Evolutionary conservation across 2,113 vertebrate genomes (phyloP).

Genomic region (Corythornis cristatus): DNA sequence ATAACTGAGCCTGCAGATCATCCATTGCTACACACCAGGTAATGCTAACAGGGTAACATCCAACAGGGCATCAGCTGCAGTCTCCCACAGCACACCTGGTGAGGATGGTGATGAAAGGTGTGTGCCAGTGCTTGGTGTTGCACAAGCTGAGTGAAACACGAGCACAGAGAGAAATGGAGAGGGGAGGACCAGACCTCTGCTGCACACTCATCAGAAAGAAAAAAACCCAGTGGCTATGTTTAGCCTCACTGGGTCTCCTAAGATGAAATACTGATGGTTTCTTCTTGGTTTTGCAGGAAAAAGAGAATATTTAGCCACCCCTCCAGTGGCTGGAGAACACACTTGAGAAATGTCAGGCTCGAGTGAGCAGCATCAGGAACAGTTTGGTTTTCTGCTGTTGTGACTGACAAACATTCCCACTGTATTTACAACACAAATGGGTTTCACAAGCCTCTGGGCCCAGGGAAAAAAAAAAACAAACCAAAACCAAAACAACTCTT

Average conservation of each 20-base stretch:
- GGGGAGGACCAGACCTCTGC: not conserved
- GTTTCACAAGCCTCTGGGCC: not conserved
- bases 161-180: accelerated
- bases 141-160: not conserved
- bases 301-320: not conserved
- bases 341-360: not conserved
- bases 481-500: not conserved
- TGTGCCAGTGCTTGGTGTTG: accelerated
- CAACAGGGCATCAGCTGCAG: not conserved
- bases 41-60: not conserved
- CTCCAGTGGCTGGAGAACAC: not conserved
- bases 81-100: not conserved
- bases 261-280: not conserved
- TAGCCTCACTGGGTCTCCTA: not conserved
- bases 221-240: not conserved
- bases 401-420: not conserved
- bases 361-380: not conserved
- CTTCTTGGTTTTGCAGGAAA: not conserved
- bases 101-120: not conserved
- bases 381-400: not conserved
- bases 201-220: accelerated
- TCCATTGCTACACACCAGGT: not conserved
- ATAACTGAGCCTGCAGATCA: not conserved
- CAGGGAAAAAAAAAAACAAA: not conserved
- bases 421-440: not conserved